Conservation (phyloP, 2,113 vertebrate species). For the Etheostoma spectabile region DNA sequence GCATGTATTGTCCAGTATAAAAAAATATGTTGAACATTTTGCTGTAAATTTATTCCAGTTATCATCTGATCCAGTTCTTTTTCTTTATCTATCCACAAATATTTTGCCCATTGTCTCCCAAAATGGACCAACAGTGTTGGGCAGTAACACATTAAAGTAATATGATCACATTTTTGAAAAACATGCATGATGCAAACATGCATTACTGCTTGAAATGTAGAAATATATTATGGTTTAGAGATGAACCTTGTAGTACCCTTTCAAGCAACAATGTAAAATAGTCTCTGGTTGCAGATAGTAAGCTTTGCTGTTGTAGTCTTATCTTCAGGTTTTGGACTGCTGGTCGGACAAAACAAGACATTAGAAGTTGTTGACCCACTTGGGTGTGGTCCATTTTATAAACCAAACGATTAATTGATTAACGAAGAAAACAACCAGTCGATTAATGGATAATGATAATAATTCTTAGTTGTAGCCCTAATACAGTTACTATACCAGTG, state of each 20-base stretch:
- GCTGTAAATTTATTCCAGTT: conserved; percentile 11
- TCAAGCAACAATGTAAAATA: background rate
- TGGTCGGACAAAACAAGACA: background rate
- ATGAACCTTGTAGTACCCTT: background rate
- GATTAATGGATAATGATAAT: background rate
- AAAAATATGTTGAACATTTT: background rate
- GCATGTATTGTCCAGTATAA: conserved; percentile 1
- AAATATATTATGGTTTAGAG: background rate
- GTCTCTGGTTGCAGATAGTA: too few species aligned
- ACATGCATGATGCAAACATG: background rate
- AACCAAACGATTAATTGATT: background rate
- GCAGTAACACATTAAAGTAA: background rate
- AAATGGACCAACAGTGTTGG: background rate
- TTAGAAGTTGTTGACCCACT: background rate
- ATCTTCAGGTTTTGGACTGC: background rate
- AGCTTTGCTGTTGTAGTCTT: background rate
- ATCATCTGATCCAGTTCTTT: background rate
- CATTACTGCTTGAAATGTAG: background rate
- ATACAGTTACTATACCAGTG: background rate
- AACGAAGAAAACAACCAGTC: background rate
- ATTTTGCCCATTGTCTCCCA: background rate
- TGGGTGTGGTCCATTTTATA: background rate
- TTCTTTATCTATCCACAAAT: background rate
- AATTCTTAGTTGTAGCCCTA: too few species aligned
- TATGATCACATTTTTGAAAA: background rate